Base-by-base conservation (phyloP, 1,140 invertebrate species). In the Lanistes nyassanus region DNA sequence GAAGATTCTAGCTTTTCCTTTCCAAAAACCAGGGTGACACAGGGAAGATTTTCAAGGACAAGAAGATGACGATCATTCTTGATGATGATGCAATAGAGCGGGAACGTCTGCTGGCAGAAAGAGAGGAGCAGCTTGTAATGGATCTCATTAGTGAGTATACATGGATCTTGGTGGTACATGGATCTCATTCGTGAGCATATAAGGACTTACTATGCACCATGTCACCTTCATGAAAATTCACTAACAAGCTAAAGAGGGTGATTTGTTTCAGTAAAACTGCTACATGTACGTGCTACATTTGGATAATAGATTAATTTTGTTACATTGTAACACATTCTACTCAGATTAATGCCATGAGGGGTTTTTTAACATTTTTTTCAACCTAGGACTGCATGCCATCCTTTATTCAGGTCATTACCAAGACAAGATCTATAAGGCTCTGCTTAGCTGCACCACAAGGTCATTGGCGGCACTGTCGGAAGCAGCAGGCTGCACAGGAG, bases 401-500 rank as follows among this genome's bases (percentile, higher is more conserved):
- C 51, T 29, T 76, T 19, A 42, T 42, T 80, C 78, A 86, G 84
- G 80, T 36, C 79, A 84, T 72, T 88, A 87, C 80, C 79, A 81
- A 26, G 83, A 84, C 56, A 79, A 86, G 74, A 80, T 89, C 2
- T 89, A 85, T 74, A 76, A 85, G 51, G 84, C 87, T 9, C 81
- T 89, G 4, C 77, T 88, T 26, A 77, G 42, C 26, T 82, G 84
- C 74, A 85, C 84, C 7, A 81, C 79, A 31, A 78, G 77, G 42
- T 86, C 85, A 23, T 77, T 89, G 55, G 82, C 86, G 34, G 80
- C 83, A 19, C 74, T 89, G 21, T 87, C 85, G 7, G 87, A 88
- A 72, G 81, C 85, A 16, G 79, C 82, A 11, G 87, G 88, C n/a
- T 88, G 87, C 81, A 79, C 82, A 21, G 80, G 81, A 36, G 86